These are phyloP conservation scores for Butorides virescens DNA, from an alignment of 2,113 vertebrate species.

Conservation along the genomic window DNA sequence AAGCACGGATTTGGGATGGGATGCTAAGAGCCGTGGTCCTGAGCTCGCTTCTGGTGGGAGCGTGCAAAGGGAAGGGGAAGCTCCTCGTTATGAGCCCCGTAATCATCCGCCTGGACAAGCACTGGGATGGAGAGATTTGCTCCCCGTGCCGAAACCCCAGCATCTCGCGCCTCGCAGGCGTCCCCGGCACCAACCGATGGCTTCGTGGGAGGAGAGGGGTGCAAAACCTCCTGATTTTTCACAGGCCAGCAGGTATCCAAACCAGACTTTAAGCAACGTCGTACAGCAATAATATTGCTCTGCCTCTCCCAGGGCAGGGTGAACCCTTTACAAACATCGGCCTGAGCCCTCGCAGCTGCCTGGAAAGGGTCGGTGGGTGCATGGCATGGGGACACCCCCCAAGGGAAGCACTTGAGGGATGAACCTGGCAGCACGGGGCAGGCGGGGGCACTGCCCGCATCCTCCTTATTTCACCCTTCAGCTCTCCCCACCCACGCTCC, in stretches of 20 bases:
- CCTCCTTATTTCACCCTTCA: background rate
- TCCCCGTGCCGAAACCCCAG: background rate
- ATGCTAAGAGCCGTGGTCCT: background rate
- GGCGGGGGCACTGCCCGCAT: fast-evolving
- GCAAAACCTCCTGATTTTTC: background rate
- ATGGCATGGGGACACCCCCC: background rate
- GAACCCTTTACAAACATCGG: background rate
- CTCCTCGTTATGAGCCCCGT: background rate
- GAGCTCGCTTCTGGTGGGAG: background rate
- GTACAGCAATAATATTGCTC: fast-evolving
- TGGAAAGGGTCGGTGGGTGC: background rate
- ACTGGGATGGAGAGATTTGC: background rate
- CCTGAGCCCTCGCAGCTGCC: background rate
- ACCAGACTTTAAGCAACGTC: background rate
- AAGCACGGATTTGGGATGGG: background rate
- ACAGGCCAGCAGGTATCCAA: background rate
- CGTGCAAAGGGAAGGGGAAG: background rate
- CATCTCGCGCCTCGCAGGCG: fast-evolving
- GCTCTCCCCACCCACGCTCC: background rate
- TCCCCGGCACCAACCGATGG: fast-evolving
- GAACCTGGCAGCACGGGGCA: background rate
- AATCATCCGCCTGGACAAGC: fast-evolving
- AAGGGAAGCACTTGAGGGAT: fast-evolving
- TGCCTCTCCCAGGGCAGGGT: background rate
- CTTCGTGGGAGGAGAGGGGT: fast-evolving